Base-by-base conservation (phyloP, 2,113 vertebrate genomes). In the Thalassarche chlororhynchos region DNA sequence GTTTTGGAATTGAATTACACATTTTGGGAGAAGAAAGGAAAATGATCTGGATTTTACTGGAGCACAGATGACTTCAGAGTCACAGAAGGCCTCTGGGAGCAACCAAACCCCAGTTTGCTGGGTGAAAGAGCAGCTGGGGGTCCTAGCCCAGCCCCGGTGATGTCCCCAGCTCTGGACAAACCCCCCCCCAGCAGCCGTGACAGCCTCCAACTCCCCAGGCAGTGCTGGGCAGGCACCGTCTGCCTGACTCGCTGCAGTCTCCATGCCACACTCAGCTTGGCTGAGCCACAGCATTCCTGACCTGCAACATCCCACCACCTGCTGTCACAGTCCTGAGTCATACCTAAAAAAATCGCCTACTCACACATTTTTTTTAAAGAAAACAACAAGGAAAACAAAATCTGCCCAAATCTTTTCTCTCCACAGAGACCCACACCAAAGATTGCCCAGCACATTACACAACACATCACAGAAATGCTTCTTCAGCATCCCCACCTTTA, bases 271-370 rank as follows among this genome's bases (percentile, higher is more conserved):
- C 44, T 87, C 89, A 46, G 40, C 61, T 66, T 88, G 86, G 92
- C 87, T 95, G 88, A 71, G 69, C 26, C 84, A n/a, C 72, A 47
- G 3, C 1, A 4, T 57, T 66, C 84, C 92, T 84, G 94, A 95
- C 91, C 87, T 69, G 65, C 95, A 93, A 74, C 36, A 0, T 91
- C 93, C 93, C 91, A 95, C 89, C 58, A 66, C 81, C 94, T 91
- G 91, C 89, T 94, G 89, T 80, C 91, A 95, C 82, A 86, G 36
- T 5, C 95, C 91, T 96, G 94, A 96, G 69, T 82, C 96, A 96
- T 89, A 61, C 62, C 87, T 69, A 46, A 95, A 93, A 96, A 72
- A 82, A 55, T 81, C 72, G 7, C 87, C 91, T 20, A 61, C 66
- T 96, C 84, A 23, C 84, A 42, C 18, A 5, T 20, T 74, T 81